Evolutionary conservation across 2,888 invertebrate genomes (phyloP), one percentile per base, ranked within the genome.

Genomic region (Trachelus iudaicus): DNA sequence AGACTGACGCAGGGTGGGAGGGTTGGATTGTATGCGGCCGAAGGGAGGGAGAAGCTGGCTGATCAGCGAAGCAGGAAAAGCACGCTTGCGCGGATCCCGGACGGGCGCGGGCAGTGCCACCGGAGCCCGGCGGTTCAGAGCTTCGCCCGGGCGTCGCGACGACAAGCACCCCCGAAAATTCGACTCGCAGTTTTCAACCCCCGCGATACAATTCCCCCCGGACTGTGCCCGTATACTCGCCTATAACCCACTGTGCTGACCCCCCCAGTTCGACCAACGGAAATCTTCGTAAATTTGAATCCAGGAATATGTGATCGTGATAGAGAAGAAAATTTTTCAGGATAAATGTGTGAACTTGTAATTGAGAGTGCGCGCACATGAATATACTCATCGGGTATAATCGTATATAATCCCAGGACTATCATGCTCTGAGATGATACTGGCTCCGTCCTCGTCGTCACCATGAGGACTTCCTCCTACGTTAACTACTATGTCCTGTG

Each of bases 1-100:
- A 80, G 79, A 74, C 76, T 71, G 77, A 81, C 78, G 81, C 75
- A 79, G 71, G 75, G 79, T 11, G 23, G 11, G 68, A 40, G 56
- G 80, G 77, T 40, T 6, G 23, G 6, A 23, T 23, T 23, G 40
- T 23, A 40, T 40, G 40, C 40, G 40, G 40, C 40, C 9, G 40
- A 40, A 80, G 85, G 79, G 69, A 82, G 87, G 85, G 33, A 87
- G 86, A 86, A 84, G 86, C 85, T 87, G 89, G 88, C 84, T 87
- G 88, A 88, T 87, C 84, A 86, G 79, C 82, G 83, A 85, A 84
- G 85, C 85, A 85, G 87, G 85, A 86, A 86, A 87, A 90, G 87
- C 86, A 89, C 91, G 91, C 91, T 87, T 91, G 91, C 91, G 91
- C 90, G 90, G 88, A 89, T 90, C 91, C 91, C 91, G 90, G 91